These are phyloP conservation scores for Phortica magna DNA, from an alignment of 2,888 invertebrate genomes.

Conservation along the genomic window DNA sequence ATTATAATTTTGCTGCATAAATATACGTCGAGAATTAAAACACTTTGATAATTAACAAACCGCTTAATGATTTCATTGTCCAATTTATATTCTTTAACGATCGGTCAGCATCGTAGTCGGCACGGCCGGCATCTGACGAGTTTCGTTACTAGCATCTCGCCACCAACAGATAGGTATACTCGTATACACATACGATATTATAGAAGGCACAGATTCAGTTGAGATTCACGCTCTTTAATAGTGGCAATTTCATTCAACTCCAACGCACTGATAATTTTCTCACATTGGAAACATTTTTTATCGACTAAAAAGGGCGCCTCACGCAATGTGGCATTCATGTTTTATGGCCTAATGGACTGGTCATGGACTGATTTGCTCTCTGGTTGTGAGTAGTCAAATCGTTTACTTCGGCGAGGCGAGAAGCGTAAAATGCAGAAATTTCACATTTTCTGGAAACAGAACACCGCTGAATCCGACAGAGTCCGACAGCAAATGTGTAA, in stretches of 20 bases:
- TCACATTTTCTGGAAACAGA: constrained; percentile 10
- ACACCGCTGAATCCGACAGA: not conserved
- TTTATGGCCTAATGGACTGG: constrained; percentile 68
- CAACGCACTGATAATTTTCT: constrained; percentile 75
- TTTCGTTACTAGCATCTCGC: not conserved
- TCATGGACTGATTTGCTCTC: constrained; percentile 44
- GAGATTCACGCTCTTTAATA: constrained; percentile 63
- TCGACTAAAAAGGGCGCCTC: constrained; percentile 71
- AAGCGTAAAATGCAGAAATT: not conserved
- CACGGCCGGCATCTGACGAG: not conserved
- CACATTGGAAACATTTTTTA: constrained; percentile 68
- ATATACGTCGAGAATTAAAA: constrained; percentile 53
- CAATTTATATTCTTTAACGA: constrained; percentile 74
- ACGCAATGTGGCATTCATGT: constrained; percentile 71
- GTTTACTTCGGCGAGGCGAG: not conserved
- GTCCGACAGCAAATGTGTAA: not conserved
- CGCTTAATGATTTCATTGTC: constrained; percentile 75
- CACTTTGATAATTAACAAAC: constrained; percentile 58
- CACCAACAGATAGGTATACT: no score
- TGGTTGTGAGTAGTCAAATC: constrained; percentile 1
- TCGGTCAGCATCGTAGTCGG: constrained; percentile 40
- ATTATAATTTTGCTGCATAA: constrained; percentile 52
- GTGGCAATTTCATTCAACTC: constrained; percentile 70
- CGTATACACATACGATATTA: no score
- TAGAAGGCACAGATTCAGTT: constrained; percentile 41